Conservation (phyloP, 2,113 vertebrate genomes). For the Phalacrocorax carbo region DNA sequence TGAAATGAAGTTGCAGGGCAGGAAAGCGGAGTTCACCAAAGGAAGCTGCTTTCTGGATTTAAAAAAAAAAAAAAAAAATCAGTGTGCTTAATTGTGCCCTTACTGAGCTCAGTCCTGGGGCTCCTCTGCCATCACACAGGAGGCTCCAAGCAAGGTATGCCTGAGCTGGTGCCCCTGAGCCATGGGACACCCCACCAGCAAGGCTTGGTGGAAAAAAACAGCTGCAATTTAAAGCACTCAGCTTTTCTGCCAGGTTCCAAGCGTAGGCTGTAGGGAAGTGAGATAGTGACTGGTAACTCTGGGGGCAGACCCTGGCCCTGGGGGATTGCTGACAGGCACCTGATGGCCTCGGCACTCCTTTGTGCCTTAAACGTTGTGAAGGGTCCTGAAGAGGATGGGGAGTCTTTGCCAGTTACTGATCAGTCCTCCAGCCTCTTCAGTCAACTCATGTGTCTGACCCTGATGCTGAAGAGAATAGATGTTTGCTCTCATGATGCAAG, state of each 20-base stretch:
- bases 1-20: background rate
- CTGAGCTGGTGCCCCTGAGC: background rate
- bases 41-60: background rate
- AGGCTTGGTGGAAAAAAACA: background rate
- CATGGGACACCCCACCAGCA: rapidly evolving
- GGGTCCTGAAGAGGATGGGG: background rate
- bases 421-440: background rate
- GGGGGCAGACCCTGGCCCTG: rapidly evolving
- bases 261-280: background rate
- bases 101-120: background rate
- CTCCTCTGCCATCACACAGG: background rate
- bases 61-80: background rate
- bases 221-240: background rate
- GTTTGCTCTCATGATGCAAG: rapidly evolving
- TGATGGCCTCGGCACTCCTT: background rate
- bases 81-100: rapidly evolving
- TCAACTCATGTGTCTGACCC: rapidly evolving
- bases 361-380: background rate
- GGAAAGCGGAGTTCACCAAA: background rate
- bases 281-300: background rate
- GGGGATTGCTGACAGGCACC: background rate
- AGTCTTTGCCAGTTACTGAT: background rate
- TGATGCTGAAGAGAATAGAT: background rate
- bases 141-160: background rate
- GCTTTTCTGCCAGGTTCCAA: background rate